Conservation (phyloP, 2,888 invertebrate genomes). For the Orthosia gothica region DNA sequence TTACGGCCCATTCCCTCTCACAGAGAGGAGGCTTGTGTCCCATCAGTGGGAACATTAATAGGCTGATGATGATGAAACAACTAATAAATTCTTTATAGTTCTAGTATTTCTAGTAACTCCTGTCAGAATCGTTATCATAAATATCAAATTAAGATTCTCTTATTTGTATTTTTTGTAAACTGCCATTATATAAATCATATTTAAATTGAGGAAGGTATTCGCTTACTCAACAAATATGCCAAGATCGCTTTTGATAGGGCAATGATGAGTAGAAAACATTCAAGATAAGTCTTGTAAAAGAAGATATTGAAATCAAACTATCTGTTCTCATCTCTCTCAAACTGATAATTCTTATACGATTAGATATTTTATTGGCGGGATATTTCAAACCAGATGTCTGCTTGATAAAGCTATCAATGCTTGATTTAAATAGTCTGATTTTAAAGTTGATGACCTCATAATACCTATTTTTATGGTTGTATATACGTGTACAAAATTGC, state of each 20-base stretch:
- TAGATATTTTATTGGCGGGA: constrained; percentile 41
- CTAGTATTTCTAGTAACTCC: too few relatives aligned
- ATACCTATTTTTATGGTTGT: too few relatives aligned
- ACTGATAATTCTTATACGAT: constrained; percentile 43
- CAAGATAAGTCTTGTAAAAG: constrained; percentile 36
- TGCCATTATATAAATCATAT: not conserved
- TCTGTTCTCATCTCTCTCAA: constrained; percentile 19
- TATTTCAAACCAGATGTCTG: constrained; percentile 21
- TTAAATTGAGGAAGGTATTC: not conserved
- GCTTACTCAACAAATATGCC: constrained; percentile 5
- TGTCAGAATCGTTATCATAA: not conserved
- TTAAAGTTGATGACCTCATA: not conserved
- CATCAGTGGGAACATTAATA: too few relatives aligned
- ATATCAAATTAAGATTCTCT: not conserved
- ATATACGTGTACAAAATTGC: not conserved
- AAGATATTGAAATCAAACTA: constrained; percentile 26
- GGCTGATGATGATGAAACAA: too few relatives aligned
- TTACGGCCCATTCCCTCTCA: too few relatives aligned
- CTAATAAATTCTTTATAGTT: too few relatives aligned
- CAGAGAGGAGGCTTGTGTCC: too few relatives aligned
- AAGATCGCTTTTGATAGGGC: too few relatives aligned
- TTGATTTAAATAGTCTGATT: constrained; percentile 12
- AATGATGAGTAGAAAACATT: constrained; percentile 12
- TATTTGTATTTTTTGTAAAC: not conserved
- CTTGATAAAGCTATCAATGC: constrained; percentile 36